These are phyloP conservation scores for Amyelois transitella DNA, from an alignment of 1,140 invertebrate genomes.

Conservation along the genomic window DNA sequence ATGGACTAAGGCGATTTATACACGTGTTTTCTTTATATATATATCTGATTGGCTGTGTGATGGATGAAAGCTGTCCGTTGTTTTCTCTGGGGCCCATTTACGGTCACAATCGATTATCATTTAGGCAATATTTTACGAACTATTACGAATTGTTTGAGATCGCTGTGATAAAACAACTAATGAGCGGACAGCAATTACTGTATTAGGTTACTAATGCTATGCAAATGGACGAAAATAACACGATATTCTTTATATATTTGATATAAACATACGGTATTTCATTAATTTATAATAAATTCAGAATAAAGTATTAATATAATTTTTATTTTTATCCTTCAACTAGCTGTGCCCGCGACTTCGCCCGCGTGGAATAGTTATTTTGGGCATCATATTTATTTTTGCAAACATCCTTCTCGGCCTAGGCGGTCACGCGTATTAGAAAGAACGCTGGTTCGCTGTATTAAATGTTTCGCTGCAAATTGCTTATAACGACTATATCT, in stretches of 20 bases:
- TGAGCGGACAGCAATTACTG: background rate
- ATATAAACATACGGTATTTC: background rate
- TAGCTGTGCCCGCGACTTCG: background rate
- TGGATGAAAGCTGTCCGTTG: constrained; percentile 52
- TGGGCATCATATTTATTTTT: too few relatives aligned
- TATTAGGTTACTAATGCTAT: background rate
- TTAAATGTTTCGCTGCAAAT: too few relatives aligned
- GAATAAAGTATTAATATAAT: too few relatives aligned
- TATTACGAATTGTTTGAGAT: constrained; percentile 21
- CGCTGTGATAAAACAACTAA: constrained; percentile 15
- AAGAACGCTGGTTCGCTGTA: too few relatives aligned
- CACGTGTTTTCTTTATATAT: constrained; percentile 39
- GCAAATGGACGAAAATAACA: background rate
- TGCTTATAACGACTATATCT: too few relatives aligned
- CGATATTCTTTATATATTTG: background rate
- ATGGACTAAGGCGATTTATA: constrained; percentile 63
- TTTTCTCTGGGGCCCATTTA: constrained; percentile 46
- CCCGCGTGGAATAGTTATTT: background rate
- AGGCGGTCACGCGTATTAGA: too few relatives aligned
- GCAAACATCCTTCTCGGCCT: too few relatives aligned
- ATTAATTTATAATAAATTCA: too few relatives aligned
- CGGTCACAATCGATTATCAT: constrained; percentile 32
- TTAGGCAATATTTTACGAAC: constrained; percentile 21
- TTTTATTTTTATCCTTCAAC: too few relatives aligned
- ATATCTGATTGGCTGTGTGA: constrained; percentile 61